Evolutionary conservation across 2,888 invertebrate species (phyloP).

Genomic region (Chamaedrilus cognettii): DNA sequence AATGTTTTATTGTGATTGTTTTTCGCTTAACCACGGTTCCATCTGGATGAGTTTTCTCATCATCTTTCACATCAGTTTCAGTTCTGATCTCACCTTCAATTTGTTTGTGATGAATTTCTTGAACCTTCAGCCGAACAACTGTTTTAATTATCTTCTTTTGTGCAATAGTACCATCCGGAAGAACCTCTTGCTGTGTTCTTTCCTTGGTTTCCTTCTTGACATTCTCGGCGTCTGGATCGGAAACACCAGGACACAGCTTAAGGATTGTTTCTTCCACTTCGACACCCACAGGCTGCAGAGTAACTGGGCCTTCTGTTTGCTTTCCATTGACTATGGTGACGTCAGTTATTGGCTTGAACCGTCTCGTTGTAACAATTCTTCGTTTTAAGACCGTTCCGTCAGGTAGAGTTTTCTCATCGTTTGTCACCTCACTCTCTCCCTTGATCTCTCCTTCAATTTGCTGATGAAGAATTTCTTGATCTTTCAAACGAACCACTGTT

Average conservation of each 20-base stretch:
- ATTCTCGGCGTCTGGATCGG: conserved; percentile 10
- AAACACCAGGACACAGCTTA: conserved; percentile 17
- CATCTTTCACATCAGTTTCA: conserved; percentile 15
- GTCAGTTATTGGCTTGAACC: conserved; percentile 23
- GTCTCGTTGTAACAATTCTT: conserved; percentile 18
- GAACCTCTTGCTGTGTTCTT: conserved; percentile 16
- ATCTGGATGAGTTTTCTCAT: conserved; percentile 6
- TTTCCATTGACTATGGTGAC: conserved; percentile 17
- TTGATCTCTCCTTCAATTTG: conserved; percentile 22
- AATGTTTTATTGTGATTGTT: conserved; percentile 19
- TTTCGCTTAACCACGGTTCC: conserved; percentile 16
- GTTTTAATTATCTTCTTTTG: conserved; percentile 12
- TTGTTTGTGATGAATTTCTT: conserved; percentile 6
- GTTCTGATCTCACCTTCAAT: conserved; percentile 20
- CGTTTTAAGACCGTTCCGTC: conserved; percentile 18
- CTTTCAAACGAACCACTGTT: conserved; percentile 9
- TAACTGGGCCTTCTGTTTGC: conserved; percentile 14
- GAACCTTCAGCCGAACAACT: conserved; percentile 8
- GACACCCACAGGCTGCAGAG: conserved; percentile 14
- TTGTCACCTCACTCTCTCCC: conserved; percentile 6
- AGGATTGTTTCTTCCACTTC: conserved; percentile 21
- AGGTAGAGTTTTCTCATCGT: conserved; percentile 9
- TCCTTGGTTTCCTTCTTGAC: conserved; percentile 13
- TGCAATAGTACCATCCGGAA: conserved; percentile 12
- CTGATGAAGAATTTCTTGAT: conserved; percentile 6